Conservation (phyloP, 2,888 invertebrate species). For the Emmelina monodactyla region DNA sequence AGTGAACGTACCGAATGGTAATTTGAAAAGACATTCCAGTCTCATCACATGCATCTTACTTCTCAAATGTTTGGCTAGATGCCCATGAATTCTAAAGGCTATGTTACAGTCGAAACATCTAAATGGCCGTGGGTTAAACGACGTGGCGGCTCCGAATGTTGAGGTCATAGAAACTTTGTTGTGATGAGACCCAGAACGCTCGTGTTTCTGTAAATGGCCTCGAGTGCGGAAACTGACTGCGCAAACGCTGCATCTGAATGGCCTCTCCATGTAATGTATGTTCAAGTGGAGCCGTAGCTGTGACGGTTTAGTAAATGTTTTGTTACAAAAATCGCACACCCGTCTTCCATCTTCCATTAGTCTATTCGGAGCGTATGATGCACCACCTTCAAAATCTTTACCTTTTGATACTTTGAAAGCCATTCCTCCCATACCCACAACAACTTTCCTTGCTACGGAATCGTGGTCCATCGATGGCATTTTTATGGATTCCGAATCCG, state of each 20-base stretch:
- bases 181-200: slow-evolving; percentile 89
- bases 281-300: slow-evolving; percentile 92
- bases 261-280: slow-evolving; percentile 94
- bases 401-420: slow-evolving; percentile 66
- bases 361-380: slow-evolving; percentile 56
- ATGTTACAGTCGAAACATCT: slow-evolving; percentile 96
- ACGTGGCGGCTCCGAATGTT: slow-evolving; percentile 83
- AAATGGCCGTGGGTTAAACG: slow-evolving; percentile 93
- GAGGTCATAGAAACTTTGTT: slow-evolving; percentile 92
- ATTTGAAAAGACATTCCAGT: slow-evolving; percentile 88
- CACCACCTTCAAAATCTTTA: slow-evolving; percentile 48
- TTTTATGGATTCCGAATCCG: slow-evolving; percentile 34
- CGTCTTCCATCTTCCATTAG: slow-evolving; percentile 78
- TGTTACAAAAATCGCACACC: slow-evolving; percentile 86
- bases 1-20: slow-evolving; percentile 93
- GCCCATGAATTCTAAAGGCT: slow-evolving; percentile 96
- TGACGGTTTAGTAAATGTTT: slow-evolving; percentile 90
- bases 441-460: slow-evolving; percentile 64
- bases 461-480: slow-evolving; percentile 45
- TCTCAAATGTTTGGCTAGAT: slow-evolving; percentile 94
- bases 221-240: slow-evolving; percentile 89
- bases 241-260: slow-evolving; percentile 91
- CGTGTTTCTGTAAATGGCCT: slow-evolving; percentile 93
- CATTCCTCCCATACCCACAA: slow-evolving; percentile 71
- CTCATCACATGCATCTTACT: slow-evolving; percentile 97